Base-by-base conservation (phyloP, 2,797 vertebrate species). In the Hoplostethus mediterraneus region DNA sequence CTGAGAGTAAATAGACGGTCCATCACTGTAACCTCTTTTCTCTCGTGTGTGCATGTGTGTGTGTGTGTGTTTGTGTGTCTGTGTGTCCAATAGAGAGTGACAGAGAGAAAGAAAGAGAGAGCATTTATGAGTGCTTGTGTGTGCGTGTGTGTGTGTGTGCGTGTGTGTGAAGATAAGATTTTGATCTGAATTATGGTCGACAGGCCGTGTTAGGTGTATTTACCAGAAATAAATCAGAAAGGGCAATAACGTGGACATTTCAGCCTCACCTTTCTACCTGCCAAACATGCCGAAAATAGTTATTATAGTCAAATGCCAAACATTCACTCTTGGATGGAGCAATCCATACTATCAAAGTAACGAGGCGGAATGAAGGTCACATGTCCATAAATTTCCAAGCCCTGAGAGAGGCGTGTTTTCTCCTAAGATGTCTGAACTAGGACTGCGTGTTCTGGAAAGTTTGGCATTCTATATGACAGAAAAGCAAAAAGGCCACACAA, bases 1-100 rank as follows among this genome's bases (percentile, higher is more conserved):
- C 80, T 38, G 55, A 71, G 79, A 66, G 82, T 92, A 93, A 93
- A 92, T 89, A 91, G 72, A 79, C 21, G 3, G 47, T 93, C 75
- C 71, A 88, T 92, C 90, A 91, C 66, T 76, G 49, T 67, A 71
- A 78, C 72, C 63, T 13, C 55, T 72, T 17, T 8, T 36, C 33
- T 36, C 33, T 36, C 7, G 33, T 36, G 33, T 36, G 33, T 54
- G n/a, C 61, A 33, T 73, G 60, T 71, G 66, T 64, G 56, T 61
- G 40, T 56, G 69, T 56, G 66, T 76, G 33, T 63, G 60, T 59
- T 31, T 54, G 4, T 55, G 30, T 55, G 55, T 57, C 14, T 57
- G 30, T 17, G 40, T 70, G 67, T 85, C 49, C 70, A 63, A 71
- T 47, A 71, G 38, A 79, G 47, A 81, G 53, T 69, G 66, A 71